A percentile compares a stretch with the other conserved stretches of the same genome.
phyloP scores from a whole-genome alignment of 2,888 invertebrate species.

The Acleris laterana region DNA sequence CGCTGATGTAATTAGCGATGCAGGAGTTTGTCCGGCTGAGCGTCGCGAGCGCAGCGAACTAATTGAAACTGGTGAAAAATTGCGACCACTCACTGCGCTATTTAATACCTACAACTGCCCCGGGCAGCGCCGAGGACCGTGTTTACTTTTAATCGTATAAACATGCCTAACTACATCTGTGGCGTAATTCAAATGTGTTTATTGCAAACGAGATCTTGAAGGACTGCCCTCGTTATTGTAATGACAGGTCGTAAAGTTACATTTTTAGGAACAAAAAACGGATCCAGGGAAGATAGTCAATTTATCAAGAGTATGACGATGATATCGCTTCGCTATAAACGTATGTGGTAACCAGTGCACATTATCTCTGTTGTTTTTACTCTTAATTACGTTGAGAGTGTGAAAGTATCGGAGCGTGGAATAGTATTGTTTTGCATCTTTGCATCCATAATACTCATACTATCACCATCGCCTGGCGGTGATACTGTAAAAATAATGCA shows the following conservation, averaged over 20 bases:
- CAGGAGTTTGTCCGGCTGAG: constrained; percentile 49
- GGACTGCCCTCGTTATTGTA: constrained; percentile 27
- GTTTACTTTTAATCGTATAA: constrained; percentile 40
- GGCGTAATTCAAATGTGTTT: constrained; percentile 26
- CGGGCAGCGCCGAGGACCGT: constrained; percentile 40
- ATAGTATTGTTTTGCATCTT: constrained; percentile 1
- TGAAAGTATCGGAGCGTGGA: background rate
- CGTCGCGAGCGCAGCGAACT: constrained; percentile 47
- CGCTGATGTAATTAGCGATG: constrained; percentile 72
- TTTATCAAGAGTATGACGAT: constrained; percentile 5
- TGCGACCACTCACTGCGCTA: constrained; percentile 64
- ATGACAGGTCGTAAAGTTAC: background rate
- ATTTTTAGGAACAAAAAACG: background rate
- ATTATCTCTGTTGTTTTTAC: background rate
- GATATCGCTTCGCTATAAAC: background rate
- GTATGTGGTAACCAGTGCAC: background rate
- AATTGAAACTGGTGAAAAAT: constrained; percentile 74
- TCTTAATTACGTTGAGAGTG: background rate
- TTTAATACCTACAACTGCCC: constrained; percentile 57
- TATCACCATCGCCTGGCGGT: background rate
- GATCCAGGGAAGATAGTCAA: background rate
- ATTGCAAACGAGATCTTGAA: constrained; percentile 30
- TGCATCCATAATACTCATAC: background rate
- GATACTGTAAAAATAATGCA: background rate
- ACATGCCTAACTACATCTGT: constrained; percentile 2